Evolutionary conservation across 30 jellyfish, hydroid and myxozoan genomes (phyloP), one percentile per base, ranked within the genome.

Genomic region (Cassiopea xamachana): DNA sequence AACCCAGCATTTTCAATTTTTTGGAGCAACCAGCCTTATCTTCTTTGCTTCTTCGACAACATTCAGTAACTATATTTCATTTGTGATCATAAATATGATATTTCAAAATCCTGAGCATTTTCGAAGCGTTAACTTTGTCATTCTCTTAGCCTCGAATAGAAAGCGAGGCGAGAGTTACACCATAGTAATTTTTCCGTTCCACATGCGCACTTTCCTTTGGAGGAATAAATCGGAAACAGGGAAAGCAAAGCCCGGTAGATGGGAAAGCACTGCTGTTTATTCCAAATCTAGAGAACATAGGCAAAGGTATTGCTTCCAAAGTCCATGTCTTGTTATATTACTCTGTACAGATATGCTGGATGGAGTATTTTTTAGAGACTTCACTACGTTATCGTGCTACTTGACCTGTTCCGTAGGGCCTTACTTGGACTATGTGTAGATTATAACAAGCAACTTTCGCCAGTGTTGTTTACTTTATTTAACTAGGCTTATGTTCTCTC

Each of bases 121-220:
- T 27, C 39, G 12, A 55, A 55, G 64, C 0, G 7, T 10, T 55
- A 0, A 10, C 64, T 55, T 55, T 55, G 7, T 0, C 7, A 55
- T 55, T 55, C 64, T 55, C 15, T 7, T 13, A 64, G 80, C 80
- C 80, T 71, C 80, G 39, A 15, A 0, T 1, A 55, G 80, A 71
- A 71, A 71, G 43, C 70, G 90, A 82, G 90, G 90, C 81, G 43
- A n/a, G 67, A 59, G 82, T 82, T 82, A 82, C 90, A 82, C 90
- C 90, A 81, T 81, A 81, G 67, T 62, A 81, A 81, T 81, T 81
- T 81, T 78, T 78, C 60, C n/a, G 39, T 77, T 64, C 90, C 90
- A 81, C 90, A 81, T 62, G 90, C 90, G 90, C 17, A 64, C 50
- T 61, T 64, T 79, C 67, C 67, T 81, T 77, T 43, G 49, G 64